Percentiles rank a stretch among this genome's conserved stretches.
Conservation (phyloP, 1,140 invertebrate genomes). For the Cepaea nemoralis region DNA sequence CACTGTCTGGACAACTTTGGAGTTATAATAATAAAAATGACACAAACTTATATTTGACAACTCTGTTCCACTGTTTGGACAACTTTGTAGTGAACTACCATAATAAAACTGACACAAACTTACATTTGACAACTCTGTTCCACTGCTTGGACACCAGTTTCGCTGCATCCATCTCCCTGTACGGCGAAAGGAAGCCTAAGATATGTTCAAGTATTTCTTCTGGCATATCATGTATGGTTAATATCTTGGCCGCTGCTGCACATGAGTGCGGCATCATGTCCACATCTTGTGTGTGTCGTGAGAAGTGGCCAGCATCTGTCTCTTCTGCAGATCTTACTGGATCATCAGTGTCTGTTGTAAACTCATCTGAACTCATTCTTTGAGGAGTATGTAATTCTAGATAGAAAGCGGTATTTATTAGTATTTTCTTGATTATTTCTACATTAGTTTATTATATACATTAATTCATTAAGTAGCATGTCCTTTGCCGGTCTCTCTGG, state of each 20-base stretch:
- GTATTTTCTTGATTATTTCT: too few relatives aligned
- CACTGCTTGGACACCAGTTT: slow-evolving; percentile 88
- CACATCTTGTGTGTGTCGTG: not conserved
- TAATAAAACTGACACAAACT: slow-evolving; percentile 56
- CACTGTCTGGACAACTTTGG: too few relatives aligned
- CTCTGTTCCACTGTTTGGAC: too few relatives aligned
- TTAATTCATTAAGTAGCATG: too few relatives aligned
- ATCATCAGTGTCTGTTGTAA: not conserved
- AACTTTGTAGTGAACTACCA: too few relatives aligned
- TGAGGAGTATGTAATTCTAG: too few relatives aligned
- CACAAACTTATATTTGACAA: too few relatives aligned
- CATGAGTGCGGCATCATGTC: not conserved
- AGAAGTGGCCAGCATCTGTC: not conserved
- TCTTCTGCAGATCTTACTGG: not conserved
- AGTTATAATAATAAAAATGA: not conserved
- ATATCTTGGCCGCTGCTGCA: not conserved
- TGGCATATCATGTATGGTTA: slow-evolving; percentile 76
- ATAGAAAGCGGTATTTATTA: too few relatives aligned
- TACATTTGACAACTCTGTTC: slow-evolving; percentile 85
- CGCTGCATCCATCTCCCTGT: slow-evolving; percentile 88
- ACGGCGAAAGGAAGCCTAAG: slow-evolving; percentile 88
- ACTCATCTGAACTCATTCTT: not conserved
- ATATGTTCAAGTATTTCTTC: slow-evolving; percentile 95
- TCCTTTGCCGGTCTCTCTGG: too few relatives aligned
- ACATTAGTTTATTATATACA: too few relatives aligned